A percentile compares a stretch with the other conserved stretches of the same genome.
Evolutionary conservation across 1,140 invertebrate species (phyloP).

Genomic region (Phocides pigmalion): DNA sequence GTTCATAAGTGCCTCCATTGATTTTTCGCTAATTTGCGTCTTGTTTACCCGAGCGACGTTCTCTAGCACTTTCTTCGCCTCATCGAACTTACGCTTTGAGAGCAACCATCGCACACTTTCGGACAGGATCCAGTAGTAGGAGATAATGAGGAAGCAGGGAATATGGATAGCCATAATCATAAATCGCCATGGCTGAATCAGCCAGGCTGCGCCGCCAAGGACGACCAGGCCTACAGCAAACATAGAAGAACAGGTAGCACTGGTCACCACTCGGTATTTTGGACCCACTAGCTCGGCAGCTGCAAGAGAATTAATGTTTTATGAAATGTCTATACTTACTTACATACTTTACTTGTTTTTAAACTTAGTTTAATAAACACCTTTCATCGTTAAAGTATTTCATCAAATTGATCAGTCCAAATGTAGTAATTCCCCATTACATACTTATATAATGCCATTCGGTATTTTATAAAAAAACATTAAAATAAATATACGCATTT

Average conservation of each 20-base stretch:
- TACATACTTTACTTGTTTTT: too few species aligned
- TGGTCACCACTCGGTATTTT: conserved; percentile 87
- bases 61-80: conserved; percentile 85
- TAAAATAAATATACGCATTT: too few species aligned
- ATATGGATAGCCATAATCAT: conserved; percentile 87
- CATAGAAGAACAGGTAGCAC: conserved; percentile 86
- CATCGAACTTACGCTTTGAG: conserved; percentile 86
- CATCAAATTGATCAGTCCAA: too few species aligned
- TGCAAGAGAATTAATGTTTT: conserved; percentile 58
- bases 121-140: conserved; percentile 85
- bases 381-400: too few species aligned
- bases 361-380: too few species aligned
- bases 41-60: conserved; percentile 87
- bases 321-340: too few species aligned
- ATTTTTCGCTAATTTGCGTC: conserved; percentile 79
- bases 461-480: too few species aligned
- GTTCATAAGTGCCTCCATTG: conserved; percentile 67
- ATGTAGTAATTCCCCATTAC: too few species aligned
- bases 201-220: conserved; percentile 87
- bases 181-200: conserved; percentile 87
- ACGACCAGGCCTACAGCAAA: conserved; percentile 89
- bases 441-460: too few species aligned
- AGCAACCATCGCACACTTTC: conserved; percentile 91
- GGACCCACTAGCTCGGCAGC: conserved; percentile 90
- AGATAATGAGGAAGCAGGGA: conserved; percentile 86